phyloP scores from a whole-genome alignment of 2,888 invertebrate species.

The Oegoconia quadripuncta region DNA sequence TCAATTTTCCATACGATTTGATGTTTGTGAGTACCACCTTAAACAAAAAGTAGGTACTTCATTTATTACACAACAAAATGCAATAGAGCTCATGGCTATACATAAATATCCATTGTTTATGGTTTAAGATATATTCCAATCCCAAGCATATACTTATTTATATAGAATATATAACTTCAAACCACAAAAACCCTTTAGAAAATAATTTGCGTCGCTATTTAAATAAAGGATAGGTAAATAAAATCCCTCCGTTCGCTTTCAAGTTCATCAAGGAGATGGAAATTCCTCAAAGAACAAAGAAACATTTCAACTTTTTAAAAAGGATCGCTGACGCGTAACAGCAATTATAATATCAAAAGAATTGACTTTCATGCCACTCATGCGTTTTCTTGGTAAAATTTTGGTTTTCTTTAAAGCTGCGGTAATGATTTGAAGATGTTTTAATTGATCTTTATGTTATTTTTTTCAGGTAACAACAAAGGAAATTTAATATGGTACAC shows the following conservation, averaged over 20 bases:
- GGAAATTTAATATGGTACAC: too few relatives aligned
- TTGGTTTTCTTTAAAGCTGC: slow-evolving; percentile 7
- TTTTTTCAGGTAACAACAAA: background rate
- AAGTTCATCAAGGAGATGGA: slow-evolving; percentile 32
- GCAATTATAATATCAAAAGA: slow-evolving; percentile 42
- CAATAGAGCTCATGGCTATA: too few relatives aligned
- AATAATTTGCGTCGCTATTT: too few relatives aligned
- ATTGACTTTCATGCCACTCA: slow-evolving; percentile 24
- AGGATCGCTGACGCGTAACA: slow-evolving; percentile 36
- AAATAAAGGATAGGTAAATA: slow-evolving; percentile 24
- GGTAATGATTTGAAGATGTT: background rate
- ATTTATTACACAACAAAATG: too few relatives aligned
- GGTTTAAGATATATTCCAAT: too few relatives aligned
- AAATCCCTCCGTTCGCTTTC: slow-evolving; percentile 26
- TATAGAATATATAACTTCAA: too few relatives aligned
- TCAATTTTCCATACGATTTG: too few relatives aligned
- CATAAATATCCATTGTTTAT: too few relatives aligned
- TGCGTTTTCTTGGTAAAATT: slow-evolving; percentile 8
- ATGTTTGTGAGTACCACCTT: too few relatives aligned
- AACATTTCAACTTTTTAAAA: slow-evolving; percentile 38
- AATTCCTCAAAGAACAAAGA: slow-evolving; percentile 38
- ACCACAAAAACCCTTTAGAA: too few relatives aligned
- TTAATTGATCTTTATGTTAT: background rate
- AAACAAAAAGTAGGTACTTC: too few relatives aligned
- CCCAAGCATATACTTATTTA: too few relatives aligned